Evolutionary conservation across 2,888 invertebrate genomes (phyloP).

Genomic region (Philhelius pedissequus): DNA sequence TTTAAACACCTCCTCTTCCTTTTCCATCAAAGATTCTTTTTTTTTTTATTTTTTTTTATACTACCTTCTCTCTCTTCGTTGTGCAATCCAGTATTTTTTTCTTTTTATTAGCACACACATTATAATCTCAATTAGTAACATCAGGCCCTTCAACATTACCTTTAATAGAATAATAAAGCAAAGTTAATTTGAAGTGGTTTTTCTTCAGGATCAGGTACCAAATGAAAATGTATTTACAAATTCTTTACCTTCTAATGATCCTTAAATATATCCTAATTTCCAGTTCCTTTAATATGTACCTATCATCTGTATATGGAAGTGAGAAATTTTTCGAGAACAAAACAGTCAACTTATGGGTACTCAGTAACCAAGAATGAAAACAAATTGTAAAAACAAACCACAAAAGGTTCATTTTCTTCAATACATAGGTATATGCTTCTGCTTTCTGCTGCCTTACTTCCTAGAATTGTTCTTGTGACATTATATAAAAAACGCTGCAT

Average conservation of each 20-base stretch:
- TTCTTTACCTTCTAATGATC: conserved; percentile 20
- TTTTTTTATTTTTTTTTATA: background rate
- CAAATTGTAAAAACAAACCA: conserved; percentile 48
- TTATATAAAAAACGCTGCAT: conserved; percentile 24
- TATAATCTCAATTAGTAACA: conserved; percentile 10
- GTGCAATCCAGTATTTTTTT: background rate
- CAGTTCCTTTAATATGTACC: background rate
- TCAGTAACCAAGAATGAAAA: conserved; percentile 4
- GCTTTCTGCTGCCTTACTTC: background rate
- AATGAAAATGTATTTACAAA: background rate
- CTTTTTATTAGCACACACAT: conserved; percentile 36
- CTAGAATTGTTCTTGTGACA: background rate
- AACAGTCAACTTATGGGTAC: background rate
- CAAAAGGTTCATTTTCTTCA: conserved; percentile 32
- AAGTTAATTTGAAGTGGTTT: conserved; percentile 57
- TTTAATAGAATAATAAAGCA: conserved; percentile 49
- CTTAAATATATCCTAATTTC: conserved; percentile 11
- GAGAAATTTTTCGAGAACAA: conserved; percentile 16
- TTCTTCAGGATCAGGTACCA: background rate
- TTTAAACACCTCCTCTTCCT: conserved; percentile 8
- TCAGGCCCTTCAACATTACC: background rate
- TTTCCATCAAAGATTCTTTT: background rate
- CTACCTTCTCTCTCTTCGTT: background rate
- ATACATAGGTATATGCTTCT: background rate
- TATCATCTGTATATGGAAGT: background rate